These are phyloP conservation scores for Cebidichthys violaceus DNA, from an alignment of 2,113 vertebrate genomes.

Conservation along the genomic window DNA sequence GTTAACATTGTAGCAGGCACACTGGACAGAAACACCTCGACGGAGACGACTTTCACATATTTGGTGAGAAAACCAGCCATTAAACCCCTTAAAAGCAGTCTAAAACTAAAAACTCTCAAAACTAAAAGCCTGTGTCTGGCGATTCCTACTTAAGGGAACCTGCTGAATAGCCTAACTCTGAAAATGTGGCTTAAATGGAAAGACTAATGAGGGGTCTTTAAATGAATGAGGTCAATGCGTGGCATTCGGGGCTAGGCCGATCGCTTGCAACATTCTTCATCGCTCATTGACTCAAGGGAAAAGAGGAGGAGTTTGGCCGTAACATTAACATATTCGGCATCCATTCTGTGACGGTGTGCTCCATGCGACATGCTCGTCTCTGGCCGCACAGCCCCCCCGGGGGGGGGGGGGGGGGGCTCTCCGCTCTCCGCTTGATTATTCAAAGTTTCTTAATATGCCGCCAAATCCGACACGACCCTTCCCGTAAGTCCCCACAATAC, in stretches of 20 bases:
- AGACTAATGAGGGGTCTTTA: background rate
- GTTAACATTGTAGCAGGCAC: conserved; percentile 11
- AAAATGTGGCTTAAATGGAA: background rate
- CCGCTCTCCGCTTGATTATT: background rate
- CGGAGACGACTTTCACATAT: background rate
- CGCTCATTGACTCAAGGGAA: too few species aligned
- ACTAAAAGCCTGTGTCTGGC: background rate
- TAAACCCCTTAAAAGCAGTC: background rate
- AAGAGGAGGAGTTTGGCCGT: too few species aligned
- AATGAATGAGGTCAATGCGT: conserved; percentile 33
- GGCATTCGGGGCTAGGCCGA: too few species aligned
- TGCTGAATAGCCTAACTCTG: background rate
- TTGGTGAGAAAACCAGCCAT: background rate
- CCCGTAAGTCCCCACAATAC: background rate
- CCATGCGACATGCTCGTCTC: too few species aligned
- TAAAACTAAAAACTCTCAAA: background rate
- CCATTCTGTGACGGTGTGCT: too few species aligned
- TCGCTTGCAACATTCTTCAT: too few species aligned
- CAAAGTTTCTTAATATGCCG: background rate
- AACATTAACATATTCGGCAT: too few species aligned
- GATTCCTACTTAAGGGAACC: background rate
- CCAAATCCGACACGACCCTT: background rate
- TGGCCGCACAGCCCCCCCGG: too few species aligned
- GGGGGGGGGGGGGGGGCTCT: too few species aligned
- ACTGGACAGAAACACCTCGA: background rate